These are phyloP conservation scores for Notothenia coriiceps DNA, from an alignment of 2,113 vertebrate species.

Conservation along the genomic window DNA sequence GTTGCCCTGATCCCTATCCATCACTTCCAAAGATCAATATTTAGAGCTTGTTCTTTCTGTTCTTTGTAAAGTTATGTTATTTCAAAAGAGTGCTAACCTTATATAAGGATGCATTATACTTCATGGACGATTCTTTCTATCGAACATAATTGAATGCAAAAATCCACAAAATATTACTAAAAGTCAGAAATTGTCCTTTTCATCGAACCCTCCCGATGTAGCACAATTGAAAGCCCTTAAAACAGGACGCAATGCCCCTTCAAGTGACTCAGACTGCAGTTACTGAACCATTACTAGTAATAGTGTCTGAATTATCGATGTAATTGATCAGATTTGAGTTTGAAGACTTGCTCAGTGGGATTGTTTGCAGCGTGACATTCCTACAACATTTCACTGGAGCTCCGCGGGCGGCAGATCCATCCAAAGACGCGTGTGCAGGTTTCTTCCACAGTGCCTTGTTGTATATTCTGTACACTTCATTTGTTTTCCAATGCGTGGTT, in stretches of 20 bases:
- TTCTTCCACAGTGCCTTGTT: slow-evolving; percentile 77
- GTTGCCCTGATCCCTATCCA: too few species aligned
- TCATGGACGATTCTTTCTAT: background rate
- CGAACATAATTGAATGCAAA: background rate
- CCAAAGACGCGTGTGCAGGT: slow-evolving; percentile 71
- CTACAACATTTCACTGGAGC: slow-evolving; percentile 78
- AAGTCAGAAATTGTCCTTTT: background rate
- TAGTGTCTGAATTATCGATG: background rate
- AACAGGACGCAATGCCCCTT: background rate
- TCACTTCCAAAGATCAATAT: too few species aligned
- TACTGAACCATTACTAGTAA: background rate
- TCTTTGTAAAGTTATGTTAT: background rate
- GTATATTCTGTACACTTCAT: slow-evolving; percentile 74
- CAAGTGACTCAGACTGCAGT: background rate
- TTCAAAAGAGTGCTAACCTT: background rate
- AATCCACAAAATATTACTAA: too few species aligned
- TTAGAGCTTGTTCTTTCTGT: background rate
- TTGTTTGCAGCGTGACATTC: slow-evolving; percentile 41
- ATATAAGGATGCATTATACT: too few species aligned
- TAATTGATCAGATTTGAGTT: background rate
- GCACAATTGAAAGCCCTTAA: background rate
- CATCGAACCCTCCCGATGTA: background rate
- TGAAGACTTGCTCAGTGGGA: slow-evolving; percentile 10
- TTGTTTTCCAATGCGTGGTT: slow-evolving; percentile 17
- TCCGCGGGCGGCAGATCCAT: slow-evolving; percentile 93